Conservation (phyloP, 2,797 vertebrate species). For the Xyrichtys novacula region DNA sequence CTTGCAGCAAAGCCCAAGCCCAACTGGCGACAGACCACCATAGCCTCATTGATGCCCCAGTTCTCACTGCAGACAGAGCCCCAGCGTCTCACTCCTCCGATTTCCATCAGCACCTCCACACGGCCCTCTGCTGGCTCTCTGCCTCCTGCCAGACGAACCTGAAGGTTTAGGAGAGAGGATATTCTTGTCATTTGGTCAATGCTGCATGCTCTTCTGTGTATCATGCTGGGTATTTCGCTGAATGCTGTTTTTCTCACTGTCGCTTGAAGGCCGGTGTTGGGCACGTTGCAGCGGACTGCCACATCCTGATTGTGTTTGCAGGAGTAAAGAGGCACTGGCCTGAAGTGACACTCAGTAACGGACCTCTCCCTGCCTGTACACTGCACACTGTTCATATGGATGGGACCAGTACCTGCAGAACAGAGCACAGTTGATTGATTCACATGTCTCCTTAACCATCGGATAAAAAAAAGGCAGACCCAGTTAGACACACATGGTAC, state of each 20-base stretch:
- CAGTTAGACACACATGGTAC: not conserved
- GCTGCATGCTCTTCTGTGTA: not conserved
- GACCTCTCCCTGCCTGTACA: slow-evolving; percentile 89
- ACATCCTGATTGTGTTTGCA: slow-evolving; percentile 91
- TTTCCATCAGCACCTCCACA: slow-evolving; percentile 92
- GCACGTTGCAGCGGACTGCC: slow-evolving; percentile 91
- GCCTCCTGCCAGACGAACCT: slow-evolving; percentile 94
- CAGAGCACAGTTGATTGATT: slow-evolving; percentile 11
- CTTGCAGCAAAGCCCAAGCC: slow-evolving; percentile 93
- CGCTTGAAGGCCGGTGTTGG: slow-evolving; percentile 84
- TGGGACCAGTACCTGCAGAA: slow-evolving; percentile 90
- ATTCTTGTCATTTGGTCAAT: not conserved
- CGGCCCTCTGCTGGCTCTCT: slow-evolving; percentile 89
- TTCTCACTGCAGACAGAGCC: slow-evolving; percentile 93
- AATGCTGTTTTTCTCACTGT: slow-evolving; percentile 81
- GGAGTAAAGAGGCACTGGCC: slow-evolving; percentile 81
- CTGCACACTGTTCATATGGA: slow-evolving; percentile 92
- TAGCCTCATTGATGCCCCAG: slow-evolving; percentile 96
- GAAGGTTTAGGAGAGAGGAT: slow-evolving; percentile 1
- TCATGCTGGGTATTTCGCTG: not conserved
- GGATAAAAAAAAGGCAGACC: not conserved
- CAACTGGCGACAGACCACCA: slow-evolving; percentile 95
- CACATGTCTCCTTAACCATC: slow-evolving; percentile 12
- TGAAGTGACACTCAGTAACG: slow-evolving; percentile 87
- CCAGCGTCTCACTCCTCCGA: slow-evolving; percentile 89